Conservation (phyloP, 2,888 invertebrate species). For the Tyria jacobaeae region DNA sequence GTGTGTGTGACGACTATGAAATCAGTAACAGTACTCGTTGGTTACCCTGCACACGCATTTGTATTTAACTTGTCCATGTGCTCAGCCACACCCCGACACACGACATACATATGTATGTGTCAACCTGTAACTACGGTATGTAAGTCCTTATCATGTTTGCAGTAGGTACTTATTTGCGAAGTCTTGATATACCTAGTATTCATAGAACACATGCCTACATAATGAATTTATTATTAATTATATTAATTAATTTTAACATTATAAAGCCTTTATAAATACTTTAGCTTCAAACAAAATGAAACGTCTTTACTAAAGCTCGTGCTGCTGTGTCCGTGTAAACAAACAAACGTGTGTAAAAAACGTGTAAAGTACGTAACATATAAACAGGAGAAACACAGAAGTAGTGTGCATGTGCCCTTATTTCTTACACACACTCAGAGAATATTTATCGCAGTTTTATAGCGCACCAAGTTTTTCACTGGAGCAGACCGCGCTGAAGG, state of each 20-base stretch:
- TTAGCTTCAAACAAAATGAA: background rate
- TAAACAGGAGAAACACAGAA: background rate
- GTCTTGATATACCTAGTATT: background rate
- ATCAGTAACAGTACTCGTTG: background rate
- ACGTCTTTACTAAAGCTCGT: background rate
- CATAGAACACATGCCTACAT: background rate
- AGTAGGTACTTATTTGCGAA: background rate
- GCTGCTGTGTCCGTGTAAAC: background rate
- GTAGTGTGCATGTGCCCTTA: background rate
- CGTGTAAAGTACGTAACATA: background rate
- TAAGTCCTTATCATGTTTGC: background rate
- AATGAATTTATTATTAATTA: no score
- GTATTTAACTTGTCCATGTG: background rate
- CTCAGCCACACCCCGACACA: background rate
- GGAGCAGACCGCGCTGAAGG: background rate
- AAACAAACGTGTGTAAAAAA: no score
- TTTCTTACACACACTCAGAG: background rate
- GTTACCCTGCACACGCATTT: background rate
- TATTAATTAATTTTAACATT: slow-evolving; percentile 1
- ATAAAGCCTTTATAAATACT: background rate
- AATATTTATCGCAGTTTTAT: background rate
- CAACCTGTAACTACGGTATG: background rate
- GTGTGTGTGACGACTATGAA: background rate
- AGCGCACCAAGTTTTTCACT: background rate
- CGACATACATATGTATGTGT: background rate